Evolutionary conservation across 2,797 vertebrate species (phyloP), one percentile per base, ranked within the genome.

Genomic region (Poecile montanus): DNA sequence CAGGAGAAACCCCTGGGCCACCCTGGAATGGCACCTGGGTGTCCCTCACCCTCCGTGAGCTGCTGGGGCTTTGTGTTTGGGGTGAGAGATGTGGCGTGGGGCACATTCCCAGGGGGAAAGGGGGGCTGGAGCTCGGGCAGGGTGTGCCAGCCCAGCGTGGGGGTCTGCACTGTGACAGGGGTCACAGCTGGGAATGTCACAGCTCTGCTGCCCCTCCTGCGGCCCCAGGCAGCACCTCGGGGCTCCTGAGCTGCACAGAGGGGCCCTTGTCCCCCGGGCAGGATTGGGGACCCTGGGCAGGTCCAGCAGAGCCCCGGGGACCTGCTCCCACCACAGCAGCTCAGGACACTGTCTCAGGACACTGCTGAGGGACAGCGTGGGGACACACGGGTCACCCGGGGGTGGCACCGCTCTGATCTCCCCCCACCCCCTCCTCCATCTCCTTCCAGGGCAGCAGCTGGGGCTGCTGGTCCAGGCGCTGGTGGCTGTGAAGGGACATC

Each of bases 1-100:
- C 11, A n/a, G 47, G 9, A 23, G 25, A 40, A 36, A 7, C 4
- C 26, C 34, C 27, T 9, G 15, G 44, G 44, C 47, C 34, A 3
- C 11, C 12, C 10, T 11, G 7, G 54, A n/a, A 15, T 1, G 32
- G 38, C 23, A 23, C 1, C 14, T 0, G 0, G 16, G 36, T 42
- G 44, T 50, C 9, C 30, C 20, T 30, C 30, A 6, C 9, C 16
- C 40, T 42, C 16, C 26, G 8, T 4, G 14, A 34, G 50, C 71
- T 57, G 27, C 40, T 44, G 40, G 16, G 2, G 19, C 19, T 60
- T 62, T 45, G 57, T 50, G 66, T 38, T 25, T 2, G 1, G 10
- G n/a, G 7, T 11, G 22, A 62, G 47, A 34, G 25, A 16, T 3
- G 19, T 3, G 22, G 53, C 10, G 30, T 38, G 58, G 34, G 61